phyloP scores from a whole-genome alignment of 2,888 invertebrate species.

The Acanthacorydalis orientalis region DNA sequence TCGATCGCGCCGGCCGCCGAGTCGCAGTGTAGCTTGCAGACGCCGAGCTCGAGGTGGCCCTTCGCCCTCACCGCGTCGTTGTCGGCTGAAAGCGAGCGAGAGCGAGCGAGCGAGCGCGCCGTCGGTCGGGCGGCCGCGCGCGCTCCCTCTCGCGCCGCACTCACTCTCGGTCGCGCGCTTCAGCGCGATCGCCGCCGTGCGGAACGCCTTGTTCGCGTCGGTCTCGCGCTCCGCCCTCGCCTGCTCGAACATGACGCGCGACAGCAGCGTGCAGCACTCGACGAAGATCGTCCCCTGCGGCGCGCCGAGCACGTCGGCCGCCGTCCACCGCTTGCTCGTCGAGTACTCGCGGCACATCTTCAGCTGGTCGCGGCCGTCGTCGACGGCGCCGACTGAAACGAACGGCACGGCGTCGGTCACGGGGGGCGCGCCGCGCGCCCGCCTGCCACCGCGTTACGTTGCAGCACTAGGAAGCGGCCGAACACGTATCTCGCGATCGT shows the following conservation, averaged over 20 bases:
- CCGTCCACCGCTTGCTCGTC: slow-evolving; percentile 24
- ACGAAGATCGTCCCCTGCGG: slow-evolving; percentile 25
- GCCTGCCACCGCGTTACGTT: slow-evolving; percentile 24
- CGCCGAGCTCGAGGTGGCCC: slow-evolving; percentile 34
- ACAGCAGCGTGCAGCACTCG: slow-evolving; percentile 28
- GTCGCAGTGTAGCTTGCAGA: slow-evolving; percentile 31
- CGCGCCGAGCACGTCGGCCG: slow-evolving; percentile 17
- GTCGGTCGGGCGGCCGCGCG: neutral
- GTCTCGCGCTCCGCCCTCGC: slow-evolving; percentile 21
- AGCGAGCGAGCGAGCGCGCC: neutral
- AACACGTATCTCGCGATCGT: slow-evolving; percentile 33
- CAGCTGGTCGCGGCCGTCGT: slow-evolving; percentile 16
- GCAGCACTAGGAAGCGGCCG: slow-evolving; percentile 34
- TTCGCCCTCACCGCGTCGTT: slow-evolving; percentile 29
- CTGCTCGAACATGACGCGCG: slow-evolving; percentile 26
- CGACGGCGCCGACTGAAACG: slow-evolving; percentile 15
- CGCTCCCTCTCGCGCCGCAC: too few species aligned
- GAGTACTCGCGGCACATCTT: slow-evolving; percentile 15
- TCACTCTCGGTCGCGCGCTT: slow-evolving; percentile 34
- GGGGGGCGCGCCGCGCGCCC: too few species aligned
- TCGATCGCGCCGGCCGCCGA: slow-evolving; percentile 31
- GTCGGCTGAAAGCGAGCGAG: slow-evolving; percentile 21
- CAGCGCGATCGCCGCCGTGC: slow-evolving; percentile 31
- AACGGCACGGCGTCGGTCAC: neutral
- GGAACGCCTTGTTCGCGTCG: slow-evolving; percentile 28